Base-by-base conservation (phyloP, 1,140 invertebrate species). In the Maconellicoccus hirsutus region DNA sequence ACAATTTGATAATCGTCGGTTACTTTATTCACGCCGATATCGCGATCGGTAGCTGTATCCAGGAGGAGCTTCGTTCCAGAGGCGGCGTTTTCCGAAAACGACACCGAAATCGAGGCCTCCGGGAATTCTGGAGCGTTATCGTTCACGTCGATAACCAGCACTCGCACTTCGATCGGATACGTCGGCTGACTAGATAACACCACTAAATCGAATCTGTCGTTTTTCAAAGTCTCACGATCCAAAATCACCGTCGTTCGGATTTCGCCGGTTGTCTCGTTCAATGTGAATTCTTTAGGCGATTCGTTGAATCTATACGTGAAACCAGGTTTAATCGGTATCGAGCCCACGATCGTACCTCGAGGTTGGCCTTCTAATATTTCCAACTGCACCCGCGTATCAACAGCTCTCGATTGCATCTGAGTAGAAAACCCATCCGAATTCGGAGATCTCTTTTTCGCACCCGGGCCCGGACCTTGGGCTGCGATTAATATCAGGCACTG, bases 221-320 rank as follows among this genome's bases (percentile, higher is more conserved):
- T 88, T 23, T 78, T 76, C 69, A 93, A 80, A 3, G 84, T 83
- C 78, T 96, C 93, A 3, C 93, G 82, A 80, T 96, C 93, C 33
- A 95, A 80, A 16, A 91, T 82, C 25, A 86, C 84, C 70, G 88
- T 87, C 0, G 92, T 95, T 74, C 83, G 85, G 26, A 96, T 91
- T 77, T 92, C 87, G 10, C 93, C 93, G 0, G 87, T 89, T 1
- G 86, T 84, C 0, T 88, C 83, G 78, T 95, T 92, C 42, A 95
- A 79, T 10, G 81, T 80, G 77, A 95, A 95, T 77, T 95, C 90
- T 72, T 85, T 83, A 0, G 92, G 90, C 12, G 89, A 88, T 78
- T 95, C 93, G 79, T 95, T 95, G 79, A 95, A 95, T 39, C 93
- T 84, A 77, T 94, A 94, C 0, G 89, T 93, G 79, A 94, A 95